Evolutionary conservation across 2,888 invertebrate genomes (phyloP), one percentile per base, ranked within the genome.

Genomic region (Nysson spinosus): DNA sequence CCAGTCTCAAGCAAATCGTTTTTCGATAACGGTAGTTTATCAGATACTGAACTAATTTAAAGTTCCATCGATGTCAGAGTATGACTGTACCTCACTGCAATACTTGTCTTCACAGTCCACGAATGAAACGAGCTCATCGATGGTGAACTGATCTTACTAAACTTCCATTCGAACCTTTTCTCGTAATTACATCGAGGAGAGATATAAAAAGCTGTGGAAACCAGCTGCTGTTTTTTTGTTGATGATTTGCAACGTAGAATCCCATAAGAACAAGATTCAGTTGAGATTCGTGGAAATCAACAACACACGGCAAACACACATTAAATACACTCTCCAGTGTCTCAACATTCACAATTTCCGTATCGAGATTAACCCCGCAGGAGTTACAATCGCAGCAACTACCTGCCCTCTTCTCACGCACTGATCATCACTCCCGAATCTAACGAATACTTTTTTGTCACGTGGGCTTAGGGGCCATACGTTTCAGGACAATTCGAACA

Each of bases 11-110:
- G 51, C 22, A 56, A 66, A 66, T 62, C 62, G 66, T 63, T 66
- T 57, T 35, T 49, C 66, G 62, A 66, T 66, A 63, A 49, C 46
- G 39, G 17, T 44, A 51, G 56, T 66, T 66, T 62, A 52, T 52
- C 62, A 52, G 40, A 52, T 34, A 56, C 32, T 52, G 16, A 66
- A 66, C 56, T 57, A 63, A 66, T 66, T 66, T 52, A 43, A 66
- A 66, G 56, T 66, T 66, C 52, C 39, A n/a, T 4, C 40, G 12
- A 5, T 20, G 40, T 14, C 22, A 14, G 5, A 24, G 3, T n/a
- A 11, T n/a, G 17, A 34, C 16, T 14, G 47, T 54, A 40, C 24
- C 30, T 30, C 22, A 30, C 26, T 24, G 40, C 40, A 9, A 24
- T 40, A 24, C 37, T 24, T 24, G 24, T 24, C 11, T 40, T 24